phyloP scores from a whole-genome alignment of 2,888 invertebrate genomes.

The Andrena chrysosceles region DNA sequence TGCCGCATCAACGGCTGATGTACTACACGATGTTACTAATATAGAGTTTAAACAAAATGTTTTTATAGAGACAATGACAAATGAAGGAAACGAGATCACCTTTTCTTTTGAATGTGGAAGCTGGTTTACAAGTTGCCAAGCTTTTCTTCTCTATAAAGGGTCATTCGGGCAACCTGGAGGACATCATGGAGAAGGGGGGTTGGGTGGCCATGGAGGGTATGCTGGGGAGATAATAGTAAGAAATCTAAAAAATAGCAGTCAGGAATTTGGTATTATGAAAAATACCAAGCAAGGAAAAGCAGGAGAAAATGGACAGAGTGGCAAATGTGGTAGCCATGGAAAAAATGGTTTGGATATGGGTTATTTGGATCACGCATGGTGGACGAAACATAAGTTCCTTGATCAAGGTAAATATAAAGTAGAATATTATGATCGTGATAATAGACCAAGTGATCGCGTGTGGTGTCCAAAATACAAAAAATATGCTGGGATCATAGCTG shows the following conservation, averaged over 20 bases:
- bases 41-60: background rate
- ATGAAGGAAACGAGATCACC: slow-evolving; percentile 8
- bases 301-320: slow-evolving; percentile 9
- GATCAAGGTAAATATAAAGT: background rate
- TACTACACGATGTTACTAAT: too few species aligned
- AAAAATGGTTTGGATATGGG: slow-evolving; percentile 28
- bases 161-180: slow-evolving; percentile 11
- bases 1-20: too few species aligned
- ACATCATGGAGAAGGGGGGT: slow-evolving; percentile 3
- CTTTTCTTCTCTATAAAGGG: slow-evolving; percentile 15
- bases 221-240: slow-evolving; percentile 14
- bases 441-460: background rate
- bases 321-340: slow-evolving; percentile 3
- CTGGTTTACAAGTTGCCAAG: background rate
- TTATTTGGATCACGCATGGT: background rate
- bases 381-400: background rate
- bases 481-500: background rate
- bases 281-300: background rate
- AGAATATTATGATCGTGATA: background rate
- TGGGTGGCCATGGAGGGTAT: slow-evolving; percentile 23
- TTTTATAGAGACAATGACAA: slow-evolving; percentile 15
- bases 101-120: slow-evolving; percentile 3
- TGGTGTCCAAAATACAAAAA: slow-evolving; percentile 16
- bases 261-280: slow-evolving; percentile 8
- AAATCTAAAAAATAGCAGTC: background rate